Percentiles rank a stretch among this genome's conserved stretches.
Evolutionary conservation across 2,797 vertebrate genomes (phyloP).

Genomic region (Otus scops): DNA sequence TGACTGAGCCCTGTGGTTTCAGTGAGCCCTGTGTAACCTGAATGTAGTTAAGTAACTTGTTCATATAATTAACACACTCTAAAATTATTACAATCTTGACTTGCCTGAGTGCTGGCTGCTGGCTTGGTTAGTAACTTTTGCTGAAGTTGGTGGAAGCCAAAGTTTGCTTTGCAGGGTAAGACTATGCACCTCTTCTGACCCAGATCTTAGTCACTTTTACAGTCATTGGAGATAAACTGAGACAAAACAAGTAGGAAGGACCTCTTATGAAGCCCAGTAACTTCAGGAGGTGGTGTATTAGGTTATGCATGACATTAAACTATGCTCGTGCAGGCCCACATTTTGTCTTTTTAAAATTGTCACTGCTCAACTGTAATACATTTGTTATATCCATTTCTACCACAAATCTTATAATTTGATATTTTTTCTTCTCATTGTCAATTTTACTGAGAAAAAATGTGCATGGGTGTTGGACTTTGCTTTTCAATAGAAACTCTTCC

Average conservation of each 20-base stretch:
- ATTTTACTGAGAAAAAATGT: slow-evolving; percentile 17
- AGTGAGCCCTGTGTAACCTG: neutral
- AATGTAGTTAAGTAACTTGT: neutral
- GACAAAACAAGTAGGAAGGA: neutral
- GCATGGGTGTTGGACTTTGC: neutral
- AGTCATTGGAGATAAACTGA: neutral
- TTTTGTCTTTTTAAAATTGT: neutral
- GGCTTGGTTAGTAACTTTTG: neutral
- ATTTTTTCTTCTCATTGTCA: neutral
- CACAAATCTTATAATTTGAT: neutral
- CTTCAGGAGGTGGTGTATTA: neutral
- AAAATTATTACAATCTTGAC: neutral
- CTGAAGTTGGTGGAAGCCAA: neutral
- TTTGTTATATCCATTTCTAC: neutral
- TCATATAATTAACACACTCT: rapidly evolving
- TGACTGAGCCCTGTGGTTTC: neutral
- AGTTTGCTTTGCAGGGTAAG: neutral
- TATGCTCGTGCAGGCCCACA: neutral
- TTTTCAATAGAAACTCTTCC: slow-evolving; percentile 56
- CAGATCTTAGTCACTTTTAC: neutral
- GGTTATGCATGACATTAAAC: neutral
- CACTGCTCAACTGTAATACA: neutral
- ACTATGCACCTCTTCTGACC: neutral
- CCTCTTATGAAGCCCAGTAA: neutral
- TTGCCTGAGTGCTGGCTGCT: neutral